A percentile compares a stretch with the other conserved stretches of the same genome.
Evolutionary conservation across 2,888 invertebrate genomes (phyloP).

Genomic region (Aphidius colemani): DNA sequence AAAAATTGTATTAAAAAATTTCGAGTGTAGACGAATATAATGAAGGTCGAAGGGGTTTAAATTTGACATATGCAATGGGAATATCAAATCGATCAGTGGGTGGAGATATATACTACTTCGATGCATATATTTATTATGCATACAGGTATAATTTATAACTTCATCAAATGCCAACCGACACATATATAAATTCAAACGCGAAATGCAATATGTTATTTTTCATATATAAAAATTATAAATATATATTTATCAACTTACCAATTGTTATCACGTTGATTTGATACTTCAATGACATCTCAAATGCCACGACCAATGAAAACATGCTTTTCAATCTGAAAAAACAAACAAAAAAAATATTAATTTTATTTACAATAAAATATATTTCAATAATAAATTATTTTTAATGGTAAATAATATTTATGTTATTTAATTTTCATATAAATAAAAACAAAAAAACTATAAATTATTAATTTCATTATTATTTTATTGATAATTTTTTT

Average conservation of each 20-base stretch:
- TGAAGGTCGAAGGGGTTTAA: conserved; percentile 40
- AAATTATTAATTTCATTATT: background rate
- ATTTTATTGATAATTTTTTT: no score
- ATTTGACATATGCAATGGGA: conserved; percentile 27
- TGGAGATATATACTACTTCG: background rate
- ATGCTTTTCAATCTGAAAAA: no score
- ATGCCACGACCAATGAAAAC: background rate
- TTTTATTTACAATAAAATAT: no score
- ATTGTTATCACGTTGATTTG: background rate
- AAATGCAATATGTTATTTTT: conserved; percentile 21
- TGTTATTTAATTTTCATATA: no score
- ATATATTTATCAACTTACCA: no score
- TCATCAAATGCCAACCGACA: conserved; percentile 20
- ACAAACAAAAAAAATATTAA: no score
- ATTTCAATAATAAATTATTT: no score
- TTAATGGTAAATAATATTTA: no score
- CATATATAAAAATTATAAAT: no score
- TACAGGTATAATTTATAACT: background rate
- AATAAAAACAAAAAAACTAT: background rate
- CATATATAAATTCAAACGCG: conserved; percentile 17
- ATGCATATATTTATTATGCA: no score
- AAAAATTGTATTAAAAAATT: conserved; percentile 7
- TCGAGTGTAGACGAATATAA: conserved; percentile 6
- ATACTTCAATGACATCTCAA: background rate
- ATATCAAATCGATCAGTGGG: conserved; percentile 29